phyloP scores from a whole-genome alignment of 2,888 invertebrate species.

The Melieria picta region DNA sequence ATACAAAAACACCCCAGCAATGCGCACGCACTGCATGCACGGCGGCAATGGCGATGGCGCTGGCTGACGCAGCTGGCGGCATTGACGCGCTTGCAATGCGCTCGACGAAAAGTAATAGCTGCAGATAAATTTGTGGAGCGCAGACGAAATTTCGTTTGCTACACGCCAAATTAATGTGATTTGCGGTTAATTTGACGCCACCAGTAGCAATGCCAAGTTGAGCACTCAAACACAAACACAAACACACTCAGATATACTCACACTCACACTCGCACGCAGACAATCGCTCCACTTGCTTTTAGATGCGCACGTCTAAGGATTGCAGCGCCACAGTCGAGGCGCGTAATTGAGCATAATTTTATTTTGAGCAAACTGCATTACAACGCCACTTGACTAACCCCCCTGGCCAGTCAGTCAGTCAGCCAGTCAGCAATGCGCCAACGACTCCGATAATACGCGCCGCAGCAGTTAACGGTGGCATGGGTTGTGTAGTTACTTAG shows the following conservation, averaged over 20 bases:
- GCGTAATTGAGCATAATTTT: slow-evolving; percentile 15
- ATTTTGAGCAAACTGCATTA: slow-evolving; percentile 5
- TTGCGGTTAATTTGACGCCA: slow-evolving; percentile 28
- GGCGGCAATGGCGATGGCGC: neutral
- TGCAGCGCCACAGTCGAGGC: neutral
- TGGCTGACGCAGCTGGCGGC: neutral
- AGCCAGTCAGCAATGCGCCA: no score
- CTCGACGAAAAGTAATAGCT: neutral
- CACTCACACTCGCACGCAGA: neutral
- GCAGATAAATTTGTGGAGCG: slow-evolving; percentile 1
- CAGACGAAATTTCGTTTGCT: slow-evolving; percentile 15
- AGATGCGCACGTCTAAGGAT: no score
- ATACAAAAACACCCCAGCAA: neutral
- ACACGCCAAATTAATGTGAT: slow-evolving; percentile 33
- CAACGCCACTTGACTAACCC: neutral
- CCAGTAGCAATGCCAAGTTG: neutral
- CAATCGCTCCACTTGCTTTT: no score
- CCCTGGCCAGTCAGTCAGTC: no score
- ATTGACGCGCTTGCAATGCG: neutral
- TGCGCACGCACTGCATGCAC: slow-evolving; percentile 17
- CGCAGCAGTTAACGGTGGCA: no score
- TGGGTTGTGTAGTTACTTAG: no score
- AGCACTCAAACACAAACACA: neutral
- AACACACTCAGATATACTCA: neutral
- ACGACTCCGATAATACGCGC: no score